Evolutionary conservation across 2,888 invertebrate species (phyloP).

Genomic region (Drosophila leonis): DNA sequence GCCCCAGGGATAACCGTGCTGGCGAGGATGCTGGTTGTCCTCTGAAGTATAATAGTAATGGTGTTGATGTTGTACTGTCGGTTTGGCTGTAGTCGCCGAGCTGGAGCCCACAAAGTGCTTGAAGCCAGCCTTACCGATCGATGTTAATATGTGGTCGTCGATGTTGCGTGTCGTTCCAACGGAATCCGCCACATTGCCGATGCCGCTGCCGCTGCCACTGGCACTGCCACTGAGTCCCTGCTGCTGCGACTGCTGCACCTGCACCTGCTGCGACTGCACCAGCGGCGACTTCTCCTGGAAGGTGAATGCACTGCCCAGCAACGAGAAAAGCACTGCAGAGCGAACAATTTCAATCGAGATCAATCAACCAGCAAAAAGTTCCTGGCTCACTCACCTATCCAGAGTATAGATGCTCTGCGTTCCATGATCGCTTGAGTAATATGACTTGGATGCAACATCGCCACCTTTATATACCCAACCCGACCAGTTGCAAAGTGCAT

Average conservation of each 20-base stretch:
- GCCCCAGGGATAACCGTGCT: constrained; percentile 47
- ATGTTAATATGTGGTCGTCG: constrained; percentile 59
- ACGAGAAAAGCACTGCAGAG: constrained; percentile 47
- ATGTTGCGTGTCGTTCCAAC: constrained; percentile 51
- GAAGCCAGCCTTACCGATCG: constrained; percentile 71
- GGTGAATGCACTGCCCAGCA: constrained; percentile 35
- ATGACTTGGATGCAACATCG: constrained; percentile 25
- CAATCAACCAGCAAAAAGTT: not conserved
- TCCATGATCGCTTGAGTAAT: constrained; percentile 59
- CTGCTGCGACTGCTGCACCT: constrained; percentile 38
- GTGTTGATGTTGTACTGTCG: constrained; percentile 60
- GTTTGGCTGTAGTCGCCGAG: constrained; percentile 54
- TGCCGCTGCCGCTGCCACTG: constrained; percentile 5
- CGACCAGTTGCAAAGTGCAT: constrained; percentile 53
- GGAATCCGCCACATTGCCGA: constrained; percentile 41
- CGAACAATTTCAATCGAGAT: not conserved
- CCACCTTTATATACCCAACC: constrained; percentile 50
- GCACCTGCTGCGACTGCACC: constrained; percentile 41
- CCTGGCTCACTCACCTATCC: constrained; percentile 52
- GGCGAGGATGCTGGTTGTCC: constrained; percentile 60
- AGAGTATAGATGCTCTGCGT: constrained; percentile 50
- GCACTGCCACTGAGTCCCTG: constrained; percentile 5
- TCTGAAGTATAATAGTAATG: constrained; percentile 72
- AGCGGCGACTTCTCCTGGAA: constrained; percentile 65
- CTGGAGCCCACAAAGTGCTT: constrained; percentile 58